phyloP scores from a whole-genome alignment of 1,140 invertebrate species.

The Bemisia tabaci region DNA sequence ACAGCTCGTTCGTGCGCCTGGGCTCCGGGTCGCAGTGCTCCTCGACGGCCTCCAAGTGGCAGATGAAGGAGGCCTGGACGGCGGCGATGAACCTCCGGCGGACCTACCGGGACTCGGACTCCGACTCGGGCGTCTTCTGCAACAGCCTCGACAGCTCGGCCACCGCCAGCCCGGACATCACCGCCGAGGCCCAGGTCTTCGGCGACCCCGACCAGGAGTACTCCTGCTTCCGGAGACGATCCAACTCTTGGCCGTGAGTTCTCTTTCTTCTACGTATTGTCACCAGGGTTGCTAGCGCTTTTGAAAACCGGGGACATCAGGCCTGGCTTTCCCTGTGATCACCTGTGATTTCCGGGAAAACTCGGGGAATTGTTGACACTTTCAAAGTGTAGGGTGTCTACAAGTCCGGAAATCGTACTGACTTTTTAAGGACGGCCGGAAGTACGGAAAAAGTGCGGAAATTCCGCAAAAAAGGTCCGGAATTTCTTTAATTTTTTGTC shows the following conservation, averaged over 20 bases:
- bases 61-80: background rate
- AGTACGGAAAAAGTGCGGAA: too few species aligned
- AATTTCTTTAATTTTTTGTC: too few species aligned
- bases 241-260: background rate
- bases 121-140: background rate
- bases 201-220: background rate
- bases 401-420: too few species aligned
- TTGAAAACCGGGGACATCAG: too few species aligned
- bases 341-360: too few species aligned
- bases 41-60: background rate
- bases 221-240: background rate
- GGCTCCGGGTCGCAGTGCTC: background rate
- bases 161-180: background rate
- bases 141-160: background rate
- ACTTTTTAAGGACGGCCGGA: too few species aligned
- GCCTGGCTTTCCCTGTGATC: too few species aligned
- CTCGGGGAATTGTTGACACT: too few species aligned
- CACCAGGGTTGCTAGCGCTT: too few species aligned
- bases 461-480: too few species aligned
- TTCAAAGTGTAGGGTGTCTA: too few species aligned
- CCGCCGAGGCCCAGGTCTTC: background rate
- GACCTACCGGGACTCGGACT: background rate
- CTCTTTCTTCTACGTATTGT: background rate
- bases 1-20: background rate
- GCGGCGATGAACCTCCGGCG: background rate